A percentile compares a stretch with the other conserved stretches of the same genome.
Conservation (phyloP, 2,113 vertebrate species). For the Patagioenas fasciata region DNA sequence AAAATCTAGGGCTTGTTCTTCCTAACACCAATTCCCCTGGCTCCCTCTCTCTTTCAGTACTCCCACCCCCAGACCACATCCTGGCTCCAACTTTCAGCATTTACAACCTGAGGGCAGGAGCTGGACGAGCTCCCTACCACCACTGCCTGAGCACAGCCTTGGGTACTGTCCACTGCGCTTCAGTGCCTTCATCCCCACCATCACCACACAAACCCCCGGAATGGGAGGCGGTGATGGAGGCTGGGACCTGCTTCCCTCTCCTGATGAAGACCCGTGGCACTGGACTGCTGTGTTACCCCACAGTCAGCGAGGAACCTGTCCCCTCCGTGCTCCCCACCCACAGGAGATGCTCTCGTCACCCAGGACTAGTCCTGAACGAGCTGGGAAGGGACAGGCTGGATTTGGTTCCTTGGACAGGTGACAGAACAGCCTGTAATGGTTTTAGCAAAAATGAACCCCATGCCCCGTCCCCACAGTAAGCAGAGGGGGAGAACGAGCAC, state of each 20-base stretch:
- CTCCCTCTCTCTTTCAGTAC: background rate
- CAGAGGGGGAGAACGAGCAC: background rate
- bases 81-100: background rate
- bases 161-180: fast-evolving
- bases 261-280: background rate
- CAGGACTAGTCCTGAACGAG: background rate
- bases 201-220: background rate
- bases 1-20: background rate
- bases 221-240: background rate
- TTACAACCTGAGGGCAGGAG: background rate
- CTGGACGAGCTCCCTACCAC: background rate
- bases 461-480: background rate
- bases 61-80: background rate
- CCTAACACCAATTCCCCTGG: background rate
- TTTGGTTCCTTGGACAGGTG: background rate
- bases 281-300: background rate
- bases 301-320: background rate
- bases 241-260: background rate
- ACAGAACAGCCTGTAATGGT: background rate
- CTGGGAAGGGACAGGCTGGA: background rate
- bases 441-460: background rate
- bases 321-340: background rate
- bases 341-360: background rate
- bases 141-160: background rate
- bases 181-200: background rate